A percentile compares a stretch with the other conserved stretches of the same genome.
These are phyloP conservation scores for Brachyopa scutellaris DNA, from an alignment of 2,888 invertebrate genomes.

Conservation along the genomic window DNA sequence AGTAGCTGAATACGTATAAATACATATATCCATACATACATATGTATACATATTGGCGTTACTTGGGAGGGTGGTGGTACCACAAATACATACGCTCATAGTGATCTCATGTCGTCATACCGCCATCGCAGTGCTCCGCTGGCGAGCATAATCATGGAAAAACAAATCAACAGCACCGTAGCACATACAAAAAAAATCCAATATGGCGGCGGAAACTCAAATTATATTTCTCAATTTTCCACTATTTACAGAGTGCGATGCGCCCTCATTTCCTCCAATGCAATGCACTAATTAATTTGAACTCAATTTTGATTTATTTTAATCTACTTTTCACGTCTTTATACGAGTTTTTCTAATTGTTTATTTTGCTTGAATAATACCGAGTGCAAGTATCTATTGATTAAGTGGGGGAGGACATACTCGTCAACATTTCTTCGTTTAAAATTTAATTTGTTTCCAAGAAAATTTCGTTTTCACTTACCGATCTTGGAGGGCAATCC, in stretches of 20 bases:
- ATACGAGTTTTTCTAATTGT: neutral
- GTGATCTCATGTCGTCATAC: constrained; percentile 41
- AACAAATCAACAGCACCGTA: constrained; percentile 61
- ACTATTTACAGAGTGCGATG: neutral
- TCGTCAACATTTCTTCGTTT: neutral
- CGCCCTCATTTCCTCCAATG: constrained; percentile 14
- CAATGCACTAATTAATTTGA: constrained; percentile 50
- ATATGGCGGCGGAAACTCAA: constrained; percentile 68
- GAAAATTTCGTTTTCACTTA: constrained; percentile 38
- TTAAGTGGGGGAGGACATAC: neutral
- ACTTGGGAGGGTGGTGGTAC: constrained; percentile 16
- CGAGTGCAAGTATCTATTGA: neutral
- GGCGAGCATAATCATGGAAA: constrained; percentile 66
- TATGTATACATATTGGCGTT: too few relatives aligned
- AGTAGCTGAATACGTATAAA: too few relatives aligned
- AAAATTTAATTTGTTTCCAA: neutral
- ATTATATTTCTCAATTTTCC: constrained; percentile 50
- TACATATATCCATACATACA: too few relatives aligned
- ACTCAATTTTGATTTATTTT: constrained; percentile 20
- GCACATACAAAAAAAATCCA: constrained; percentile 35
- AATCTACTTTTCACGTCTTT: neutral
- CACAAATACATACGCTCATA: constrained; percentile 12
- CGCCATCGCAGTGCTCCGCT: neutral
- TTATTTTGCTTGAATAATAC: neutral
- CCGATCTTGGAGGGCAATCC: constrained; percentile 29